These are phyloP conservation scores for Melanocharis versteri DNA, from an alignment of 2,113 vertebrate genomes.

Conservation along the genomic window DNA sequence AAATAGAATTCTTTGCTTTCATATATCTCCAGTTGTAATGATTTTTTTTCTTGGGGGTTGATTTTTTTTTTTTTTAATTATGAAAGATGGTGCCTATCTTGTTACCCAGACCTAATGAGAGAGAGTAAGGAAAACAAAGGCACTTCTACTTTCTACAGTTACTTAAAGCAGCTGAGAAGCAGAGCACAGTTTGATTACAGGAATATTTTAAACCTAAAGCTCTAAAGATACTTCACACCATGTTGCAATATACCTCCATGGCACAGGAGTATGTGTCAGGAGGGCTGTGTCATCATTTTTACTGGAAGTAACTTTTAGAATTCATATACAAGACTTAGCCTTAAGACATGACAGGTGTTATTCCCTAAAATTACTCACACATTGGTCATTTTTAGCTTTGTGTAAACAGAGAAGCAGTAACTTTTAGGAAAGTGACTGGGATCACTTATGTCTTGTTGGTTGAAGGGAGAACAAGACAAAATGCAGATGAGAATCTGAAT, in stretches of 20 bases:
- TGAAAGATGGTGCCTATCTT: neutral
- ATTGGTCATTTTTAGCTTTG: neutral
- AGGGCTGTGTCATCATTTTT: neutral
- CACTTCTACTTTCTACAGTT: neutral
- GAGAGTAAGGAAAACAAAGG: neutral
- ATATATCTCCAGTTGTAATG: accelerated
- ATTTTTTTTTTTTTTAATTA: neutral
- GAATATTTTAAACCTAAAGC: neutral
- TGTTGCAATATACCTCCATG: neutral
- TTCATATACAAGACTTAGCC: neutral
- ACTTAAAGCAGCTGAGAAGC: neutral
- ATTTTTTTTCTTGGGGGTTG: neutral
- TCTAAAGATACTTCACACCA: neutral
- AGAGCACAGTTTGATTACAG: neutral
- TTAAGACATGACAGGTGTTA: neutral
- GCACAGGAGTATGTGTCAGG: neutral
- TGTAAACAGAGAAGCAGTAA: neutral
- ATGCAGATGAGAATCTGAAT: neutral
- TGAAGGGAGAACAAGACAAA: neutral
- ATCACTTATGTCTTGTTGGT: neutral
- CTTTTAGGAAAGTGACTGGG: neutral
- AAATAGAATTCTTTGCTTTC: neutral
- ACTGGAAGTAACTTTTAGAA: neutral
- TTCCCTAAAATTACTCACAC: neutral
- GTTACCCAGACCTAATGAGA: neutral